Evolutionary conservation across 2,113 vertebrate species (phyloP), one percentile per base, ranked within the genome.

Genomic region (Empidonax alnorum): DNA sequence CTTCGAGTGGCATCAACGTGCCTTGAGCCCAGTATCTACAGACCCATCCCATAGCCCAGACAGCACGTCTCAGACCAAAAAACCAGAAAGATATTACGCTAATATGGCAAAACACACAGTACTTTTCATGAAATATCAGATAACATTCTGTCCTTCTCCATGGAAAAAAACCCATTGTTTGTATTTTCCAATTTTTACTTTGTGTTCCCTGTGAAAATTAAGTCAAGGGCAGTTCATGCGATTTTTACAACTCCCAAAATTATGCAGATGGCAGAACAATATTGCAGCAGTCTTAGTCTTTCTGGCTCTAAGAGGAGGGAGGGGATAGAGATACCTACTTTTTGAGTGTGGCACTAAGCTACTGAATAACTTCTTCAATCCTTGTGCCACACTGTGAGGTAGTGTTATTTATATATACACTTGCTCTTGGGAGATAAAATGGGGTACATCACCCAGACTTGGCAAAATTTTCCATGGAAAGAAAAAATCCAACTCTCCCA

Each of bases 31-130:
- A n/a, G 42, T 44, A 52, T 11, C 72, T 30, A 55, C 14, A 61
- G 41, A 53, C 50, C 68, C 24, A 13, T 3, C 30, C 33, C 58
- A 37, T 0, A 41, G 55, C 22, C 31, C 16, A 61, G 62, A 41
- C 1, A 44, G 20, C 6, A 35, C 0, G 0, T 10, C 58, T 56
- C 59, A 30, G 41, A 28, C 5, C 1, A 2, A n/a, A 86, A 77
- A 46, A 49, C 15, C 22, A 27, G 59, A 42, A 68, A 58, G 49
- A 9, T 25, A 37, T 2, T 6, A 21, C 4, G 10, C 37, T 76
- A 68, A 52, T 5, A 52, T 0, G 0, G 21, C 63, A 84, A 55
- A 33, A 72, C 23, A 42, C 39, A 30, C 0, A 0, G 53, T 56
- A 16, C 30, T 42, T 67, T 46, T 28, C 18, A 4, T 3, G 17